Conservation (phyloP, 2,888 invertebrate species). For the Cynaeus angustus region DNA sequence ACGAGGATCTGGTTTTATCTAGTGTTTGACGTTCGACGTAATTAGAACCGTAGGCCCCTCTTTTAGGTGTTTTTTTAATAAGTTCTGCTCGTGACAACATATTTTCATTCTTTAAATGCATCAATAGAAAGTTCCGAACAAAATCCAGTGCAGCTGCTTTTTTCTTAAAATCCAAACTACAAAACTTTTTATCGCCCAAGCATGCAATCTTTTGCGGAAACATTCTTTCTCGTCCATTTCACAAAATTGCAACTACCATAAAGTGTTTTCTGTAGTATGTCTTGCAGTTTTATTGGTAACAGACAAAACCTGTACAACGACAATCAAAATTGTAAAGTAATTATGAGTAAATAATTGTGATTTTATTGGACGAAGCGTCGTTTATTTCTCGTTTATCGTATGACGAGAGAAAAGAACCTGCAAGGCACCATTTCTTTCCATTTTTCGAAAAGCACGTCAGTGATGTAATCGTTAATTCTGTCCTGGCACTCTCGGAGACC, state of each 20-base stretch:
- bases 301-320: too few species aligned
- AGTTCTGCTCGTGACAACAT: background rate
- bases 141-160: background rate
- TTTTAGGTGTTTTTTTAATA: too few species aligned
- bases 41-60: too few species aligned
- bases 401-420: too few species aligned
- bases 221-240: constrained; percentile 5
- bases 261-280: background rate
- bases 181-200: background rate
- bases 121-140: background rate
- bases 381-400: too few species aligned
- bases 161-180: background rate
- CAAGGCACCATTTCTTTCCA: too few species aligned
- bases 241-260: constrained; percentile 4
- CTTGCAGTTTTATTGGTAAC: background rate
- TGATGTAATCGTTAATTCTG: too few species aligned
- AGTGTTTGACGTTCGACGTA: background rate
- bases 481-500: too few species aligned
- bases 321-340: too few species aligned
- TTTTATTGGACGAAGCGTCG: too few species aligned
- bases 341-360: too few species aligned
- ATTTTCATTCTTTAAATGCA: background rate
- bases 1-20: constrained; percentile 20
- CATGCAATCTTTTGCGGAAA: constrained; percentile 5
- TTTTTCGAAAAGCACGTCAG: too few species aligned